Base-by-base conservation (phyloP, 2,797 vertebrate species). In the Tachyglossus aculeatus region DNA sequence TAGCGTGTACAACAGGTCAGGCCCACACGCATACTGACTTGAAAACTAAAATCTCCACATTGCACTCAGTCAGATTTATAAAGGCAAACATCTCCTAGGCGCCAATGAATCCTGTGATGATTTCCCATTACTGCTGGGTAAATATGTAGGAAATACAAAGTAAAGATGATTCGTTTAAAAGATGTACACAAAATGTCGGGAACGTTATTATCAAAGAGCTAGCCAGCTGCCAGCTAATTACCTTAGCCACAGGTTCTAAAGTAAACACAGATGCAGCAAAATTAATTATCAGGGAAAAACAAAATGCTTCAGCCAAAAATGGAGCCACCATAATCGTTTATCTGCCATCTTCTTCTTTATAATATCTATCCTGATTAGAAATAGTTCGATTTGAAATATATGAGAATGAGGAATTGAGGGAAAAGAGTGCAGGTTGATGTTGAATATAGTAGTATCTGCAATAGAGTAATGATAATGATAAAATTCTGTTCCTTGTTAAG, bases 151-250 rank as follows among this genome's bases (percentile, higher is more conserved):
- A 74, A 60, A 76, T 76, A 9, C 50, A 62, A 66, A 84, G 54
- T 10, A 18, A 8, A 37, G 38, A 19, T 51, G 56, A 86, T 45
- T 78, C 83, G 13, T 74, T 73, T 53, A 69, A 69, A 72, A 81
- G 64, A 65, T 58, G 75, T 59, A 82, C 66, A 67, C 82, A 71
- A 83, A 87, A 81, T 74, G 81, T 60, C 57, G 92, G 78, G 71
- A 55, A 79, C 70, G 90, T 88, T 88, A 90, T 88, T 86, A 77
- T 71, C 41, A 66, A 81, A 80, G 83, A 59, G 67, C 79, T 70
- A 84, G 64, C 80, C 89, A 92, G 82, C 88, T 91, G 89, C 78
- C 83, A 82, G 76, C 83, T 89, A 89, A 92, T 91, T 91, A 85
- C 84, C 87, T 85, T 82, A 88, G 74, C 78, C 86, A 89, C 62